A percentile compares a stretch with the other conserved stretches of the same genome.
Evolutionary conservation across 1,140 invertebrate genomes (phyloP).

Genomic region (Stegodyphus mimosarum): DNA sequence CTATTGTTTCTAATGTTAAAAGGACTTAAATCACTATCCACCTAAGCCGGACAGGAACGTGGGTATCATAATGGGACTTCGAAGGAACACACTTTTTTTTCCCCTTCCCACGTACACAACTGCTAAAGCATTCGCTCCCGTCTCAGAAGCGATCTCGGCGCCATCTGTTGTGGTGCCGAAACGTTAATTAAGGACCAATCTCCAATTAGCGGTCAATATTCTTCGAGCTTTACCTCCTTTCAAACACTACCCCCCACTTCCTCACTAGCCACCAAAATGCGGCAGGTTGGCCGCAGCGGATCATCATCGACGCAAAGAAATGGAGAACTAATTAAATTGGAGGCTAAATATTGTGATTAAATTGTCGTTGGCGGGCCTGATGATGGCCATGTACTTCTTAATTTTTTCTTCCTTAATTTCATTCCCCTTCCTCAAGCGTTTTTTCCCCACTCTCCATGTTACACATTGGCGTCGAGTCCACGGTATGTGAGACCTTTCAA

Average conservation of each 20-base stretch:
- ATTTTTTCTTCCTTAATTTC: not conserved
- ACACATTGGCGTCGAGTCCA: too few species aligned
- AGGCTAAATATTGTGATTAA: slow-evolving; percentile 55
- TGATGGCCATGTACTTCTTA: slow-evolving; percentile 7
- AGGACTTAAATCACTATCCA: too few species aligned
- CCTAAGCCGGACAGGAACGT: too few species aligned
- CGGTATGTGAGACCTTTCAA: too few species aligned
- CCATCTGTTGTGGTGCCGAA: slow-evolving; percentile 28
- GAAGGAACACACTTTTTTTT: not conserved
- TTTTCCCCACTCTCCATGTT: not conserved
- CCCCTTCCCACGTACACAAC: not conserved
- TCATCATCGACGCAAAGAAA: slow-evolving; percentile 28
- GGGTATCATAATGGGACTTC: too few species aligned
- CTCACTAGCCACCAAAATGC: not conserved
- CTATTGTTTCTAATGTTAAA: too few species aligned
- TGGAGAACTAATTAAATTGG: slow-evolving; percentile 49
- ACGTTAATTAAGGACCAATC: slow-evolving; percentile 30
- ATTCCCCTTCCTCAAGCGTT: not conserved
- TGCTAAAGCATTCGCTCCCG: not conserved
- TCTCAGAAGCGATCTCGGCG: not conserved
- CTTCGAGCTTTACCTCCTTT: not conserved
- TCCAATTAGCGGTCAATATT: slow-evolving; percentile 16
- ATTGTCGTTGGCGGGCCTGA: slow-evolving; percentile 50
- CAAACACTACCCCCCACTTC: not conserved
- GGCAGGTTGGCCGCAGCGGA: slow-evolving; percentile 16